phyloP scores from a whole-genome alignment of 1,140 invertebrate genomes.

The Notospermus geniculatus region DNA sequence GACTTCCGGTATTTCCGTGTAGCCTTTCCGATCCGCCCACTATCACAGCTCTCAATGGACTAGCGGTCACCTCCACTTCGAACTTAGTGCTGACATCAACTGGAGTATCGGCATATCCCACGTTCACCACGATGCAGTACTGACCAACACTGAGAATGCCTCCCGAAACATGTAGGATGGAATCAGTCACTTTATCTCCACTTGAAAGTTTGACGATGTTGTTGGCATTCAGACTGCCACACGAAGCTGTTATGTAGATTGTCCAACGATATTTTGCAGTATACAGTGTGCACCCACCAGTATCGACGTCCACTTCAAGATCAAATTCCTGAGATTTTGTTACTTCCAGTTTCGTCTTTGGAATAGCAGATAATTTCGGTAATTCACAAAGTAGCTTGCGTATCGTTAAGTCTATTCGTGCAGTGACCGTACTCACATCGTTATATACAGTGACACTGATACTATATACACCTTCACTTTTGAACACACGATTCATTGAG shows the following conservation, averaged over 20 bases:
- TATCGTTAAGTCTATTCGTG: constrained; percentile 25
- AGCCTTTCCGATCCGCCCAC: constrained; percentile 25
- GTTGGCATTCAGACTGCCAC: constrained; percentile 4
- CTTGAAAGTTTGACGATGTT: constrained; percentile 8
- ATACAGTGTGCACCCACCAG: constrained; percentile 30
- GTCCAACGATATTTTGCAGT: constrained; percentile 31
- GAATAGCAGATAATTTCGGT: constrained; percentile 26
- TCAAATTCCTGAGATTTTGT: constrained; percentile 25
- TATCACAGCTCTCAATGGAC: constrained; percentile 32
- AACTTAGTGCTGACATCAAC: constrained; percentile 24
- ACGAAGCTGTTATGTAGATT: constrained; percentile 24
- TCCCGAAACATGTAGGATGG: constrained; percentile 12
- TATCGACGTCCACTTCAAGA: constrained; percentile 32
- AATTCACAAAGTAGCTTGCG: constrained; percentile 28
- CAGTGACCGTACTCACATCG: not conserved
- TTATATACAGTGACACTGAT: too few species aligned
- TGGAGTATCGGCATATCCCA: constrained; percentile 33
- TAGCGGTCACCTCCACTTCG: constrained; percentile 28
- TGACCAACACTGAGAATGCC: constrained; percentile 18
- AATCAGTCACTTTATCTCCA: constrained; percentile 20
- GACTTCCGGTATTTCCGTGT: constrained; percentile 8
- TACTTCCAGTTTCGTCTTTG: constrained; percentile 14
- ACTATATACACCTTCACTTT: too few species aligned
- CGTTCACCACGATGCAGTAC: constrained; percentile 33
- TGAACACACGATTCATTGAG: too few species aligned